These are phyloP conservation scores for Stomorhina lunata DNA, from an alignment of 2,888 invertebrate genomes.

Conservation along the genomic window DNA sequence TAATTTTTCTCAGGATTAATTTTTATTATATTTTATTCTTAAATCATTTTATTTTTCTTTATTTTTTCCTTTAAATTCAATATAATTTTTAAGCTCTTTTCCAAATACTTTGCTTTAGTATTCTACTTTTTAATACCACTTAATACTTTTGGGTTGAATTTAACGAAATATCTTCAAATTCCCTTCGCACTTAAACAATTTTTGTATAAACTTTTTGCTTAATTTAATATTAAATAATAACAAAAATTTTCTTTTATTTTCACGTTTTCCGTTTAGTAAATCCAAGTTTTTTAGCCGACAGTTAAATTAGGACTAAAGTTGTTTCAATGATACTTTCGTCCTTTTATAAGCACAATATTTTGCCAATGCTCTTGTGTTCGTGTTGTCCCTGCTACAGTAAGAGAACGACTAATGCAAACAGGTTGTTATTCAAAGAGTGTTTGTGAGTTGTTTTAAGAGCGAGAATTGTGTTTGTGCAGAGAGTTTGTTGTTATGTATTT, in stretches of 20 bases:
- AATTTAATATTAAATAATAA: not conserved
- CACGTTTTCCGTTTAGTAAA: not conserved
- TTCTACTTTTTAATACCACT: not conserved
- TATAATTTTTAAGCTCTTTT: not conserved
- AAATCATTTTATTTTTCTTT: not conserved
- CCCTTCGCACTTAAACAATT: too few species aligned
- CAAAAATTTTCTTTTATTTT: not conserved
- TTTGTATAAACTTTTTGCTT: not conserved
- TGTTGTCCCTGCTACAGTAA: not conserved
- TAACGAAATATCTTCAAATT: too few species aligned
- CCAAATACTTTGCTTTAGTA: not conserved
- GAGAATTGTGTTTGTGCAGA: not conserved
- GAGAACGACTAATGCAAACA: conserved; percentile 56
- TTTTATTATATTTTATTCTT: not conserved
- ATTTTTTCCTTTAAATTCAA: not conserved
- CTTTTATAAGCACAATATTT: conserved; percentile 50
- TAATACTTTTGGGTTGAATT: not conserved
- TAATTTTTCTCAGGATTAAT: not conserved
- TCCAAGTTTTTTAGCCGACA: conserved; percentile 17
- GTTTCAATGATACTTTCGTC: conserved; percentile 44
- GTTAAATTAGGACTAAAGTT: conserved; percentile 60
- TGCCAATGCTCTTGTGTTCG: conserved; percentile 1
- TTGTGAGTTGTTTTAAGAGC: not conserved
- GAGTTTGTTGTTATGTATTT: not conserved
- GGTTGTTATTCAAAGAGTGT: conserved; percentile 57